Evolutionary conservation across 2,113 vertebrate genomes (phyloP), one percentile per base, ranked within the genome.

Genomic region (Thermophis baileyi): DNA sequence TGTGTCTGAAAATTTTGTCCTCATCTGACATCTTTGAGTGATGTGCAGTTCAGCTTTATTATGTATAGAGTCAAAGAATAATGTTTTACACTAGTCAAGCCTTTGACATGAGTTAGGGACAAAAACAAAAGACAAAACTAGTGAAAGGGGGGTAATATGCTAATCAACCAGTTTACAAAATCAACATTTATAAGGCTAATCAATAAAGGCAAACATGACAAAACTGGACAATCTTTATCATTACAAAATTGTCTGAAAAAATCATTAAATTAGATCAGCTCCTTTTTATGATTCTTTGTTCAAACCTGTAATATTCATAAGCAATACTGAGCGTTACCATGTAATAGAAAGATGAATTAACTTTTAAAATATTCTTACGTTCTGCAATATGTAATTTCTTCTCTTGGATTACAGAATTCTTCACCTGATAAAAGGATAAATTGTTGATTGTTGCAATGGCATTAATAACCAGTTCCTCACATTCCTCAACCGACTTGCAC

Each of bases 401-500:
- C 81, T 95, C 95, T 81, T 96, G 95, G 94, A 99, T 96, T 18
- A 96, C 85, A 6, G 98, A 99, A 96, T 93, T 95, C 54, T 98
- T 94, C 91, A 96, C 97, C 95, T 97, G 97, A 96, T 99, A 99
- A 97, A 98, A 99, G 27, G 99, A 99, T 91, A 99, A 97, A 95
- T 99, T 99, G 98, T 98, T 99, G 97, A 99, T 97, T 87, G 98
- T 92, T 90, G 98, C 98, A 0, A 97, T 97, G 20, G 98, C 96
- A 55, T 98, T 99, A 96, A 99, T 97, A 96, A 99, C 95, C 92
- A 99, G 95, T 96, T 99, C 99, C 94, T 99, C 98, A 89, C 98
- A 98, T 89, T 98, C 98, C 54, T 97, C 96, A 3, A 98, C 94
- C 6, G 98, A 97, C 94, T 98, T 98, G 95, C 97, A 95, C 96